phyloP scores from a whole-genome alignment of 2,113 vertebrate species.

The Mugil cephalus region DNA sequence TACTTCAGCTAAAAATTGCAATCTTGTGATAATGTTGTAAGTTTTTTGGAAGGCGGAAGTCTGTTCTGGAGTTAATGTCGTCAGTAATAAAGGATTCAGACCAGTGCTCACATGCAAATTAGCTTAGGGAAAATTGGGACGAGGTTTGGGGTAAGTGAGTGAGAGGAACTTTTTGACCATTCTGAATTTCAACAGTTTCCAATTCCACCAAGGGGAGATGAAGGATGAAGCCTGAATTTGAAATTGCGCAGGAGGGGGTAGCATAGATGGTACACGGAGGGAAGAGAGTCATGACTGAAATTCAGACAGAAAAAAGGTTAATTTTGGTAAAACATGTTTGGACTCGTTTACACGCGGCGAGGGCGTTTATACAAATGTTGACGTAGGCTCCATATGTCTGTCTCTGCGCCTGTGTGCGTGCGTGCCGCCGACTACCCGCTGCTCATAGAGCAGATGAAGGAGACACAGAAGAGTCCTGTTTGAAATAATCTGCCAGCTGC shows the following conservation, averaged over 20 bases:
- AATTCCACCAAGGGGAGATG: constrained; percentile 37
- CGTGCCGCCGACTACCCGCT: constrained; percentile 10
- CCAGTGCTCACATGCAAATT: constrained; percentile 5
- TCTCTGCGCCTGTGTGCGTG: constrained; percentile 24
- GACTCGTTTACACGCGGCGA: background rate
- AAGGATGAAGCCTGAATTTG: constrained; percentile 1
- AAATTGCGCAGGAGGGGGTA: constrained; percentile 22
- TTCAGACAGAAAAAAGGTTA: background rate
- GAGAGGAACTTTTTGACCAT: constrained; percentile 20
- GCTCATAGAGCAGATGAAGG: constrained; percentile 28
- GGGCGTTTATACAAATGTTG: constrained; percentile 13
- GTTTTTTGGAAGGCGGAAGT: background rate
- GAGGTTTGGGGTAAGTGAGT: background rate
- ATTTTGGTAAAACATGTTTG: background rate
- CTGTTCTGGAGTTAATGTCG: constrained; percentile 18
- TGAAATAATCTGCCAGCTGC: constrained; percentile 40
- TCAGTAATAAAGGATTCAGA: constrained; percentile 15
- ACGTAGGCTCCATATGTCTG: constrained; percentile 15
- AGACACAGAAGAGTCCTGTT: constrained; percentile 31
- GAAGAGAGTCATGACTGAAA: constrained; percentile 23
- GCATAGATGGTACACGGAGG: constrained; percentile 9
- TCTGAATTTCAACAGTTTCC: constrained; percentile 27
- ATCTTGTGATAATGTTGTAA: background rate
- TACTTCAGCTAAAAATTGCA: too few relatives aligned
- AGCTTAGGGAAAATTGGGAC: constrained; percentile 5